Conservation (phyloP, 2,113 vertebrate genomes). For the Bucco capensis region DNA sequence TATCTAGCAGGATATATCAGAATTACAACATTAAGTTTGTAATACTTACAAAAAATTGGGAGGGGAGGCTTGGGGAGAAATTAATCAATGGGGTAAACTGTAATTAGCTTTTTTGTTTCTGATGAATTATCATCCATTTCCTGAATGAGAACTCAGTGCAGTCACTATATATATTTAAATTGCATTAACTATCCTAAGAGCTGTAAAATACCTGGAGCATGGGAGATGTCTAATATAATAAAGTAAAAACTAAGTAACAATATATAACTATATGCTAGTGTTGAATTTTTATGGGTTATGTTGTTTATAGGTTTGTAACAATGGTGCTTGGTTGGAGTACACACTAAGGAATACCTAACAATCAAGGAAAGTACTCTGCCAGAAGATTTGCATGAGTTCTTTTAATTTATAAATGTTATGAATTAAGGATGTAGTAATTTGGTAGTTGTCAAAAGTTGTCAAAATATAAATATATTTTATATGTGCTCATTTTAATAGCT, state of each 20-base stretch:
- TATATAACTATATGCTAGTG: slow-evolving; percentile 14
- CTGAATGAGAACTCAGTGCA: neutral
- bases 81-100: slow-evolving; percentile 43
- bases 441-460: neutral
- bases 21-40: slow-evolving; percentile 34
- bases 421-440: neutral
- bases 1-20: slow-evolving; percentile 34
- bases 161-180: slow-evolving; percentile 47
- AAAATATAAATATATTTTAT: neutral
- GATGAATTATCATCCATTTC: slow-evolving; percentile 7
- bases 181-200: slow-evolving; percentile 40
- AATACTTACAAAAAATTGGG: slow-evolving; percentile 23
- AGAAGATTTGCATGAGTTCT: neutral
- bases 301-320: slow-evolving; percentile 34
- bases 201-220: slow-evolving; percentile 44
- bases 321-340: neutral
- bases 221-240: slow-evolving; percentile 45
- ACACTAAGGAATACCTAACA: neutral
- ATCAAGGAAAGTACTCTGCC: neutral
- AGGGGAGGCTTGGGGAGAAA: neutral
- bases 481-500: neutral
- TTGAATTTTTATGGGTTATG: slow-evolving; percentile 23
- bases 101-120: slow-evolving; percentile 52
- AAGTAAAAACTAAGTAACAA: slow-evolving; percentile 43
- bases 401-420: neutral